Evolutionary conservation across 1,140 invertebrate species (phyloP).

Genomic region (Drosophila nannoptera): DNA sequence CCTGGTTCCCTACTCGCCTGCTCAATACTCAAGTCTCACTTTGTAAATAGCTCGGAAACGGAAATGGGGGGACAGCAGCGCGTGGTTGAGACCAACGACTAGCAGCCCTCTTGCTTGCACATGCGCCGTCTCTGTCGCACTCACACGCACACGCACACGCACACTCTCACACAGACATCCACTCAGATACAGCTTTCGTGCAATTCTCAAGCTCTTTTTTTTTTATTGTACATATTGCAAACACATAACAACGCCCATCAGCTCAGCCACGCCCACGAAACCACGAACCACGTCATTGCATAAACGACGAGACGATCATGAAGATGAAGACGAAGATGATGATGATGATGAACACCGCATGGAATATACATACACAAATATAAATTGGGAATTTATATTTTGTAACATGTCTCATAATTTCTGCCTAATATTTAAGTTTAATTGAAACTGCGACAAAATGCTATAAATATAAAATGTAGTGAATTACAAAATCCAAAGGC

Average conservation of each 20-base stretch:
- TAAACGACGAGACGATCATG: slow-evolving; percentile 23
- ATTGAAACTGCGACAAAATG: slow-evolving; percentile 71
- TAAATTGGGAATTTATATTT: slow-evolving; percentile 59
- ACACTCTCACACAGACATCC: too few relatives aligned
- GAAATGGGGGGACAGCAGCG: too few relatives aligned
- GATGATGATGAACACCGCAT: slow-evolving; percentile 42
- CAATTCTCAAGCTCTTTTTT: slow-evolving; percentile 60
- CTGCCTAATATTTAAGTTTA: slow-evolving; percentile 54
- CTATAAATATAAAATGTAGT: slow-evolving; percentile 76
- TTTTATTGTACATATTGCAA: slow-evolving; percentile 61
- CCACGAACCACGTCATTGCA: slow-evolving; percentile 39
- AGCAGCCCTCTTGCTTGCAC: not conserved
- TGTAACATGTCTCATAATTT: slow-evolving; percentile 63
- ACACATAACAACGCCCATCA: slow-evolving; percentile 40
- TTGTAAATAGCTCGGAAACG: too few relatives aligned
- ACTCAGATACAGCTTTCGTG: slow-evolving; percentile 54
- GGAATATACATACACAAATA: slow-evolving; percentile 52
- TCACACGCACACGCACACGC: too few relatives aligned
- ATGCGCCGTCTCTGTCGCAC: not conserved
- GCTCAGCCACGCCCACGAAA: slow-evolving; percentile 62
- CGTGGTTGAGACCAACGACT: too few relatives aligned
- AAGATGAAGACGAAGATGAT: slow-evolving; percentile 35
- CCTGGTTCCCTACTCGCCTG: not conserved
- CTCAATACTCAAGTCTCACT: too few relatives aligned
- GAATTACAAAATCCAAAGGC: slow-evolving; percentile 66